These are phyloP conservation scores for Hirtodrosophila trivittata DNA, from an alignment of 2,888 invertebrate species.

Conservation along the genomic window DNA sequence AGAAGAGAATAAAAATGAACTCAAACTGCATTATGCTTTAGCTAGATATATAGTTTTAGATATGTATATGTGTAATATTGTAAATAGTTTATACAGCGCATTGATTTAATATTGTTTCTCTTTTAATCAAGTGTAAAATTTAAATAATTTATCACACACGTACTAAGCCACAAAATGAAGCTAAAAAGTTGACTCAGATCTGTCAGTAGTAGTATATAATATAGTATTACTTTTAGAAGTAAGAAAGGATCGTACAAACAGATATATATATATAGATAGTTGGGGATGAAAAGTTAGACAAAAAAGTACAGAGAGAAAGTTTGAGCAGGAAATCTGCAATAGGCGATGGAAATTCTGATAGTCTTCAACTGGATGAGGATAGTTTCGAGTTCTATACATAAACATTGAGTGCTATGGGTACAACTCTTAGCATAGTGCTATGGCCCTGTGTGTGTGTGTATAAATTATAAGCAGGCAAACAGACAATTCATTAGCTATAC, in stretches of 20 bases:
- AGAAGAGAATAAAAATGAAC: conserved; percentile 47
- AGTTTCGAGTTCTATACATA: background rate
- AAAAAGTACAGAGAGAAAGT: too few species aligned
- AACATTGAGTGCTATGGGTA: conserved; percentile 25
- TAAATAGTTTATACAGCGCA: conserved; percentile 62
- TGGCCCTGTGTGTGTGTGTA: conserved; percentile 61
- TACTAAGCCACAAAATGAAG: conserved; percentile 49
- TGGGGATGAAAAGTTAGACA: too few species aligned
- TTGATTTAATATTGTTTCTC: conserved; percentile 60
- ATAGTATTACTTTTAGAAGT: conserved; percentile 12
- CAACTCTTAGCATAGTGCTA: conserved; percentile 49
- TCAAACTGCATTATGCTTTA: conserved; percentile 58
- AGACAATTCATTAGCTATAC: conserved; percentile 44
- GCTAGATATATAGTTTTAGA: conserved; percentile 51
- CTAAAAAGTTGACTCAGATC: conserved; percentile 39
- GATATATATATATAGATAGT: too few species aligned
- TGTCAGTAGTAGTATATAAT: conserved; percentile 6
- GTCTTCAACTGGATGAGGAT: too few species aligned
- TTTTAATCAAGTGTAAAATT: conserved; percentile 52
- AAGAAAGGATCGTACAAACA: too few species aligned
- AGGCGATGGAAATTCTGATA: too few species aligned
- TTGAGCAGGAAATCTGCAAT: too few species aligned
- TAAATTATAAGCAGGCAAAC: conserved; percentile 65
- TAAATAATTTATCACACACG: conserved; percentile 77
- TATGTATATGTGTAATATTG: conserved; percentile 49